Evolutionary conservation across 2,888 invertebrate genomes (phyloP), one percentile per base, ranked within the genome.

Genomic region (Zootermopsis nevadensis): DNA sequence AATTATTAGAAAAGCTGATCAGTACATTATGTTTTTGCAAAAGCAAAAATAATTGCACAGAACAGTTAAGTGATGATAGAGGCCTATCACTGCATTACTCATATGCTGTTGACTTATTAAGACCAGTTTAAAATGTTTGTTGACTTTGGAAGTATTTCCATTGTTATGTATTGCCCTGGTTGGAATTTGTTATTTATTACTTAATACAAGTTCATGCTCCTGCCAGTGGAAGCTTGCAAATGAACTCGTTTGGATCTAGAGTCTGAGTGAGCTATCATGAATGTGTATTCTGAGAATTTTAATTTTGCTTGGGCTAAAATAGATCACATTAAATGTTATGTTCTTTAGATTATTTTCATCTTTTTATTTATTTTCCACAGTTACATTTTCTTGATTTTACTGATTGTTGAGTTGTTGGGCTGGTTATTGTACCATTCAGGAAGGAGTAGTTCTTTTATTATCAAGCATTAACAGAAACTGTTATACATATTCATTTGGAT

Each of bases 201-300:
- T n/a, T 42, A 24, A 69, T 69, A 69, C 33, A 69, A 30, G 0
- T 69, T 31, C 10, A 6, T 69, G 33, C 31, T 33, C 33, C 33
- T 69, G 69, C 42, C 38, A 38, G 27, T 4, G 24, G 42, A 35
- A 38, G n/a, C 35, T 69, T 7, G 33, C 33, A 35, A 31, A 22
- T 33, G 30, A 24, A 30, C 0, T 48, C 8, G 33, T 24, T 72
- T 31, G 33, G 30, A 10, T 72, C 1, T 55, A 27, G 15, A 7
- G 6, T 60, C 60, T 74, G 38, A 74, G 38, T 74, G n/a, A 33
- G 22, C 38, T 74, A 35, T n/a, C n/a, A 74, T 74, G n/a, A 38
- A 22, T 42, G n/a, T 35, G 24, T 74, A 24, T 35, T 38, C 1
- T 74, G 10, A n/a, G 4, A 6, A 38, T 74, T 72, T 74, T 74